phyloP scores from a whole-genome alignment of 2,888 invertebrate species.

The Bedellia somnulentella region DNA sequence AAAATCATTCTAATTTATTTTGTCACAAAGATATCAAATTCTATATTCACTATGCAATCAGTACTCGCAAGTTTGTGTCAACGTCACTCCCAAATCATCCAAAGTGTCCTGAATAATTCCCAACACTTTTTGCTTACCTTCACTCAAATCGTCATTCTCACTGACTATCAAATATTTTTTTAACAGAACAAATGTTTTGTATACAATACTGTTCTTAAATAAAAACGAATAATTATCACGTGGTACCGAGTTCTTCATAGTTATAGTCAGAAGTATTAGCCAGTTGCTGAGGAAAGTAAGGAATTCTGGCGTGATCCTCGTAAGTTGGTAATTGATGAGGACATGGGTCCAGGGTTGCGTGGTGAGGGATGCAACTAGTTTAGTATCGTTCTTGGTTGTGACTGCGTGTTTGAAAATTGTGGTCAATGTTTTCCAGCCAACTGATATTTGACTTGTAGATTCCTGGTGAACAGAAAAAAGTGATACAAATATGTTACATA shows the following conservation, averaged over 20 bases:
- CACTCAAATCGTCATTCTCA: constrained; percentile 18
- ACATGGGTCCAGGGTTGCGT: constrained; percentile 46
- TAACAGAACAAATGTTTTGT: constrained; percentile 26
- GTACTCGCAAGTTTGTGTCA: too few relatives aligned
- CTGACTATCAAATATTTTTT: constrained; percentile 22
- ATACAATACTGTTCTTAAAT: constrained; percentile 28
- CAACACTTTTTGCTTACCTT: constrained; percentile 21
- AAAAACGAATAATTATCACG: constrained; percentile 17
- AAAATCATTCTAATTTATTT: too few relatives aligned
- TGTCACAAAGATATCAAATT: too few relatives aligned
- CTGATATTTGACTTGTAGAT: constrained; percentile 28
- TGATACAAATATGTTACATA: too few relatives aligned
- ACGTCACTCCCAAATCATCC: too few relatives aligned
- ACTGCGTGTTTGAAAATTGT: constrained; percentile 43
- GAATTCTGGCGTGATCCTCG: constrained; percentile 30
- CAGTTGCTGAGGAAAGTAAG: constrained; percentile 33
- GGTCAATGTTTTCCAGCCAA: constrained; percentile 41
- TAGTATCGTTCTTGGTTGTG: constrained; percentile 28
- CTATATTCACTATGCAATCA: too few relatives aligned
- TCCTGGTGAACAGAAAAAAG: constrained; percentile 27
- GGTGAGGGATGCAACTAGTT: constrained; percentile 29
- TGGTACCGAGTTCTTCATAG: constrained; percentile 13
- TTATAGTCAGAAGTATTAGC: constrained; percentile 32
- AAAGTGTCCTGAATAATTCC: constrained; percentile 25
- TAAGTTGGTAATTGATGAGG: constrained; percentile 39